Base-by-base conservation (phyloP, 2,797 vertebrate genomes). In the Rhodeus uyekii region DNA sequence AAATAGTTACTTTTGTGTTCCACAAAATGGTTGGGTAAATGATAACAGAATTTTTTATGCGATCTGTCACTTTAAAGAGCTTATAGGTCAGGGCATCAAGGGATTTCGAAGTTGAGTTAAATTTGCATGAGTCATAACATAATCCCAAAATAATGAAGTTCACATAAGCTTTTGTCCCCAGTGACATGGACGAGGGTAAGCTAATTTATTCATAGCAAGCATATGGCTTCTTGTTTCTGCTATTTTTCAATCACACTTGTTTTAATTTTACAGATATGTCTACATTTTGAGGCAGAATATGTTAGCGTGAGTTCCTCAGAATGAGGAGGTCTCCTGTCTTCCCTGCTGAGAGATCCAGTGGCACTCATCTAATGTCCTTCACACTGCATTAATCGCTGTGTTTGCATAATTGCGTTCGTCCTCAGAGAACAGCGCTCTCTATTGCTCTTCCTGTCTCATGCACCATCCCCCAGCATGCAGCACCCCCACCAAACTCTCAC, bases 111-210 rank as follows among this genome's bases (percentile, higher is more conserved):
- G 13, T 36, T 24, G 29, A 42, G 64, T 50, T 53, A 78, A 67
- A 64, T 81, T 75, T 65, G 63, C 36, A 58, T 32, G 80, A 65
- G 71, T 76, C 61, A 42, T 44, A 69, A 27, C 64, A 76, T 76
- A 76, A 82, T 82, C 80, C 50, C n/a, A 36, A 82, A 82, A 76
- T 69, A 82, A 82, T 82, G 64, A 82, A 64, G 38, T 68, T 42
- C 36, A 19, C 63, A 76, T 76, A 82, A 76, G 22, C 72, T 68
- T 38, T 34, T 5, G 22, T 76, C 80, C 38, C 73, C 22, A 34
- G 50, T 60, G 80, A 58, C 22, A 48, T 3, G 71, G 9, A 55
- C 71, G 24, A 12, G 27, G 18, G n/a, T 36, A 3, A 58, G 63
- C 38, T 48, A 14, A 76, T 82, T 55, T 74, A 58, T 81, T 73